Percentiles rank a stretch among this genome's conserved stretches.
These are phyloP conservation scores for Gila robusta DNA, from an alignment of 2,797 vertebrate species.

Conservation along the genomic window DNA sequence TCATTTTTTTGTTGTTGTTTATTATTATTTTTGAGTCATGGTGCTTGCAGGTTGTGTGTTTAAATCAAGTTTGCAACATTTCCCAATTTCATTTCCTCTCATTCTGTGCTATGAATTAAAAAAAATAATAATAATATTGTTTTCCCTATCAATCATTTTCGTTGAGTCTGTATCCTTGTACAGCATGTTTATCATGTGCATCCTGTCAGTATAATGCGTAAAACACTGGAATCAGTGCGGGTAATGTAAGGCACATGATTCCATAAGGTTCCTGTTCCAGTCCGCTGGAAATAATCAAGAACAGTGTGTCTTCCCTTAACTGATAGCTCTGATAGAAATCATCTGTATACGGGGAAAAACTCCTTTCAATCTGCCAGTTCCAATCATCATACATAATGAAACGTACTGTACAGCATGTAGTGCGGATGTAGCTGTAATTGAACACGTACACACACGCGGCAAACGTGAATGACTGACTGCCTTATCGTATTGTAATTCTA, in stretches of 20 bases:
- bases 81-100: background rate
- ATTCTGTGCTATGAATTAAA: background rate
- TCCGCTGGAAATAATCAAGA: conserved; percentile 69
- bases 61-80: background rate
- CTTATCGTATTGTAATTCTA: conserved; percentile 57
- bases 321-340: conserved; percentile 69
- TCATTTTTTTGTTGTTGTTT: background rate
- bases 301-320: conserved; percentile 68
- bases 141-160: background rate
- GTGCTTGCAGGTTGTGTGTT: background rate
- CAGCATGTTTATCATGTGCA: conserved; percentile 15
- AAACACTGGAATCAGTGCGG: conserved; percentile 42
- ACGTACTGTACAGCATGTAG: conserved; percentile 61
- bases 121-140: background rate
- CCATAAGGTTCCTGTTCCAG: conserved; percentile 57
- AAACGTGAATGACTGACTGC: conserved; percentile 38
- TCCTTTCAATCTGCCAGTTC: conserved; percentile 48
- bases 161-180: conserved; percentile 17
- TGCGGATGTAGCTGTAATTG: conserved; percentile 38
- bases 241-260: conserved; percentile 71
- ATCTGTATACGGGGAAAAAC: conserved; percentile 68
- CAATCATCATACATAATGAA: conserved; percentile 63
- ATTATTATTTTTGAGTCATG: background rate
- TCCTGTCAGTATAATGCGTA: conserved; percentile 43
- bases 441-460: conserved; percentile 9